Conservation (phyloP, 2,888 invertebrate species). For the Microctonus hyperodae region DNA sequence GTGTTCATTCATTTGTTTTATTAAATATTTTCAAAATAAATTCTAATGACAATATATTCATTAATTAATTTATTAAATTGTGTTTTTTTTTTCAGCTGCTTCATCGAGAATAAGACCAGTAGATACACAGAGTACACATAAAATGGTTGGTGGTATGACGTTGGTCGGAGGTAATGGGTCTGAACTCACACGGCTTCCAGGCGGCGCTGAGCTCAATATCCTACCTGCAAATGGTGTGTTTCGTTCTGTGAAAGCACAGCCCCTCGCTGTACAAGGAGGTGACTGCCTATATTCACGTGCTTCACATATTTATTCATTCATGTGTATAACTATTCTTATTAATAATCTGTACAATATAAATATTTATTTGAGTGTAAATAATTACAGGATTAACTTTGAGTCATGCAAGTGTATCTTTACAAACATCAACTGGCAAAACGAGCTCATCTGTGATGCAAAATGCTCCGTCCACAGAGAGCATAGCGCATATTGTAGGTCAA, state of each 20-base stretch:
- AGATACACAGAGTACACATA: conserved; percentile 60
- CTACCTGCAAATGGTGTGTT: conserved; percentile 61
- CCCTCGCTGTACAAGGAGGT: conserved; percentile 58
- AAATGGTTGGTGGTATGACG: conserved; percentile 62
- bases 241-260: conserved; percentile 54
- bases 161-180: conserved; percentile 59
- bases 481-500: conserved; percentile 63
- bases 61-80: neutral
- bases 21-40: conserved; percentile 20
- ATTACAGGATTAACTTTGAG: conserved; percentile 61
- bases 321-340: neutral
- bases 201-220: conserved; percentile 62
- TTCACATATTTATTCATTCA: conserved; percentile 10
- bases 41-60: conserved; percentile 2
- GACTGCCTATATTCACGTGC: conserved; percentile 35
- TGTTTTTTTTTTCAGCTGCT: conserved; percentile 44
- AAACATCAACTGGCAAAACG: conserved; percentile 51
- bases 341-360: conserved; percentile 15
- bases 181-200: conserved; percentile 61
- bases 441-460: conserved; percentile 56
- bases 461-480: conserved; percentile 59
- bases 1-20: conserved; percentile 34
- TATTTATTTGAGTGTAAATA: conserved; percentile 10
- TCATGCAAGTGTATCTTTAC: conserved; percentile 64
- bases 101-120: conserved; percentile 59